Conservation (phyloP, 2,797 vertebrate species). For the Lagorchestes hirsutus region DNA sequence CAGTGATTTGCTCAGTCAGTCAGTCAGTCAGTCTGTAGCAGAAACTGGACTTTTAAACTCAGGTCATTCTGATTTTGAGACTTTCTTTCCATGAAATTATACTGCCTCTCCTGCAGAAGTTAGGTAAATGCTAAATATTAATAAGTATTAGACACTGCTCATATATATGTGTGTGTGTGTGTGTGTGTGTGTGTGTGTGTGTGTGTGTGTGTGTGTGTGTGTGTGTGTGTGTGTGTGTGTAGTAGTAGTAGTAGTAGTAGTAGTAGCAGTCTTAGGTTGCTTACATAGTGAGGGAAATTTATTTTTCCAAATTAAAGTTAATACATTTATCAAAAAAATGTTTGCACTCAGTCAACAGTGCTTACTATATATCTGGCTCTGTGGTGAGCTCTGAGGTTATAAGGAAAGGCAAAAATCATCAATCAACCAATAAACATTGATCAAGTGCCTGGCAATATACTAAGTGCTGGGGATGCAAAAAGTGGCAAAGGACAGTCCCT, state of each 20-base stretch:
- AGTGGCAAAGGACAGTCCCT: not conserved
- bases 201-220: too few species aligned
- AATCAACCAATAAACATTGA: not conserved
- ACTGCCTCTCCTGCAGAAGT: not conserved
- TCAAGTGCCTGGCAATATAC: not conserved
- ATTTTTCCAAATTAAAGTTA: slow-evolving; percentile 44
- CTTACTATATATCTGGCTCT: not conserved
- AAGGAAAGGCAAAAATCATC: not conserved
- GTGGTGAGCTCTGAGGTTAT: not conserved
- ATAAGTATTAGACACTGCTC: not conserved
- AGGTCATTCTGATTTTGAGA: not conserved
- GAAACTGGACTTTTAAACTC: not conserved
- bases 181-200: not conserved
- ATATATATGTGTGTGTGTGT: not conserved
- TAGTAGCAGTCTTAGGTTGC: slow-evolving; percentile 23
- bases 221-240: not conserved
- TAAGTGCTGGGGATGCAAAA: not conserved
- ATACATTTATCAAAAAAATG: slow-evolving; percentile 71
- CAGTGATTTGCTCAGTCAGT: not conserved
- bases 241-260: slow-evolving; percentile 34
- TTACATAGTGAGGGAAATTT: slow-evolving; percentile 21
- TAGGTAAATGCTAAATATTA: not conserved
- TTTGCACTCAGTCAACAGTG: slow-evolving; percentile 14
- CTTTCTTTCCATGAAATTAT: not conserved
- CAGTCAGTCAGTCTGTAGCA: too few species aligned